A percentile compares a stretch with the other conserved stretches of the same genome.
Evolutionary conservation across 2,888 invertebrate species (phyloP).

Genomic region (Xanthorhoe spadicearia): DNA sequence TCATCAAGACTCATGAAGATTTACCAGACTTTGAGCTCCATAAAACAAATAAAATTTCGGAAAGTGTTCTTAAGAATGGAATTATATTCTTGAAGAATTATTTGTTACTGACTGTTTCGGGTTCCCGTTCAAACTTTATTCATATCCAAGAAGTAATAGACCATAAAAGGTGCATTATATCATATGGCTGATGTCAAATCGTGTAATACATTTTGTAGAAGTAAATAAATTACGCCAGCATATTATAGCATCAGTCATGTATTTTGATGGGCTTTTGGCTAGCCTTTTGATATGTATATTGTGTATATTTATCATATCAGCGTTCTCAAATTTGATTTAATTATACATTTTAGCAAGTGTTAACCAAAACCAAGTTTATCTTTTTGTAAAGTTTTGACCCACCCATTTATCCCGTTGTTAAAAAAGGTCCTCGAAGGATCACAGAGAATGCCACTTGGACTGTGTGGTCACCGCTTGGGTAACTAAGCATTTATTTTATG

Average conservation of each 20-base stretch:
- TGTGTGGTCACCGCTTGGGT: neutral
- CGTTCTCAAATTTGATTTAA: neutral
- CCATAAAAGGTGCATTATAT: conserved; percentile 24
- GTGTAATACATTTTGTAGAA: conserved; percentile 13
- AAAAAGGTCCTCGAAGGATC: neutral
- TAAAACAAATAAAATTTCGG: no score
- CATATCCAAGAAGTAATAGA: conserved; percentile 25
- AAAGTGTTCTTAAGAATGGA: no score
- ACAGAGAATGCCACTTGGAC: neutral
- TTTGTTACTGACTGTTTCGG: conserved; percentile 13
- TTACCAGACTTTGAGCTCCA: no score
- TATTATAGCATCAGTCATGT: no score
- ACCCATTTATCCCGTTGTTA: neutral
- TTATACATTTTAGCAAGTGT: neutral
- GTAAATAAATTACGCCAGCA: conserved; percentile 15
- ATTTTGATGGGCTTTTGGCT: no score
- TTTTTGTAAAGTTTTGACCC: neutral
- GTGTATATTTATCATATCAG: neutral
- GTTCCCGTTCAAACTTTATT: conserved; percentile 24
- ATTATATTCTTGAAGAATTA: neutral
- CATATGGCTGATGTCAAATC: conserved; percentile 19
- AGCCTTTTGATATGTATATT: no score
- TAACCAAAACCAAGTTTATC: no score
- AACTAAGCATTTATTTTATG: neutral
- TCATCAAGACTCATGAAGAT: no score